Evolutionary conservation across 2,113 vertebrate species (phyloP).

Genomic region (Spermophilus dauricus): DNA sequence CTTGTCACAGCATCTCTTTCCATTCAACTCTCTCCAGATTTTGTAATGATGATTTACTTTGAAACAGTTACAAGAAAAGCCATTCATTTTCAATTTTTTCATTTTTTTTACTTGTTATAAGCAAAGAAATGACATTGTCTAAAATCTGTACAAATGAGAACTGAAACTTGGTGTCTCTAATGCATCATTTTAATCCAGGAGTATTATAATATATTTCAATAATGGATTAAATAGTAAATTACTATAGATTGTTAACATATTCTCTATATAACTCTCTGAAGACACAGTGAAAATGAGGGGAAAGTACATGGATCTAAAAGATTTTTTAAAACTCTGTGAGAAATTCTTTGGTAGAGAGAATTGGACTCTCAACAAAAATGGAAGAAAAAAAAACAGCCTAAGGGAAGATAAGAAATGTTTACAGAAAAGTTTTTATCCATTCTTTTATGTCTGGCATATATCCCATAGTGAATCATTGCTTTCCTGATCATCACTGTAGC

Average conservation of each 20-base stretch:
- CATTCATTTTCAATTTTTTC: background rate
- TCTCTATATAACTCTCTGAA: background rate
- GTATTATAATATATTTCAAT: background rate
- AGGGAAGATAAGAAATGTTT: background rate
- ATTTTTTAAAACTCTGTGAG: background rate
- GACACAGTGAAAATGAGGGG: background rate
- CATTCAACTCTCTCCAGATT: background rate
- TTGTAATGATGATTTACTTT: background rate
- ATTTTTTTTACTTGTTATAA: background rate
- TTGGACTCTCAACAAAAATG: background rate
- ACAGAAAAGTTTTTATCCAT: background rate
- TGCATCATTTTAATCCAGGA: background rate
- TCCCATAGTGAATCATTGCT: background rate
- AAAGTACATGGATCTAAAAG: background rate
- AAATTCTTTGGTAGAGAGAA: background rate
- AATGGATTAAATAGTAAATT: background rate
- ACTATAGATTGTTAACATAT: background rate
- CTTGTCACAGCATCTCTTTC: background rate
- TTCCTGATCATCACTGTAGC: background rate
- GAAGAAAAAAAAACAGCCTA: background rate
- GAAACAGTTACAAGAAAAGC: background rate
- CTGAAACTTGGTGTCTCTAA: background rate
- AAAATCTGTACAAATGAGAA: background rate
- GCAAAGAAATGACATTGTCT: background rate
- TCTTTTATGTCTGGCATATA: background rate